phyloP scores from a whole-genome alignment of 2,888 invertebrate genomes.

The Poecilobothrus nobilitatus region DNA sequence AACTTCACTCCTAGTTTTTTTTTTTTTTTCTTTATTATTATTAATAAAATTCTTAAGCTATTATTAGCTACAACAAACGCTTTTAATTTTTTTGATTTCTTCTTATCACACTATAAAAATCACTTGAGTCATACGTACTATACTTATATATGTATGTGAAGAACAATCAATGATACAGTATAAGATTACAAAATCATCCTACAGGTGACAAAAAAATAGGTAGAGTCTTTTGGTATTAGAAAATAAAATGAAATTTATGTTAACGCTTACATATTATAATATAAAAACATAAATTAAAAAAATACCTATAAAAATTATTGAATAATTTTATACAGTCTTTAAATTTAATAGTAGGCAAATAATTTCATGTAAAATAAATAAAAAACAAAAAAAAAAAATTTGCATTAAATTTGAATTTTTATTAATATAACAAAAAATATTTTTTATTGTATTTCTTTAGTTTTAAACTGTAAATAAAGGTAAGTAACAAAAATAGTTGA shows the following conservation, averaged over 20 bases:
- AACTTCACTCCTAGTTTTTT: background rate
- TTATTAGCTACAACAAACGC: background rate
- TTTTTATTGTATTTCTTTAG: background rate
- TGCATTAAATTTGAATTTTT: background rate
- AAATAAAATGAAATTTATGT: no score
- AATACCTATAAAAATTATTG: no score
- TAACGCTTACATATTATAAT: no score
- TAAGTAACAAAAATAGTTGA: background rate
- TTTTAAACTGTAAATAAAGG: background rate
- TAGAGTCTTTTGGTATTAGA: background rate
- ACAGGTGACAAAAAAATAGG: background rate
- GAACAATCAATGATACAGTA: background rate
- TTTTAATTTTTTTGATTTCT: background rate
- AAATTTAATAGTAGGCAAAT: background rate
- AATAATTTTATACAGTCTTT: background rate
- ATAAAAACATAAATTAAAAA: no score
- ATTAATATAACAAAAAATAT: background rate
- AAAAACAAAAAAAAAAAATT: background rate
- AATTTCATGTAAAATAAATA: background rate
- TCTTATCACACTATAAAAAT: no score
- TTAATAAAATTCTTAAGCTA: background rate
- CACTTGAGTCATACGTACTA: background rate
- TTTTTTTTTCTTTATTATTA: no score
- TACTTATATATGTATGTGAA: no score
- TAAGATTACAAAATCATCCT: slow-evolving; percentile 3